Evolutionary conservation across 1,140 invertebrate genomes (phyloP), one percentile per base, ranked within the genome.

Genomic region (Gryllus bimaculatus): DNA sequence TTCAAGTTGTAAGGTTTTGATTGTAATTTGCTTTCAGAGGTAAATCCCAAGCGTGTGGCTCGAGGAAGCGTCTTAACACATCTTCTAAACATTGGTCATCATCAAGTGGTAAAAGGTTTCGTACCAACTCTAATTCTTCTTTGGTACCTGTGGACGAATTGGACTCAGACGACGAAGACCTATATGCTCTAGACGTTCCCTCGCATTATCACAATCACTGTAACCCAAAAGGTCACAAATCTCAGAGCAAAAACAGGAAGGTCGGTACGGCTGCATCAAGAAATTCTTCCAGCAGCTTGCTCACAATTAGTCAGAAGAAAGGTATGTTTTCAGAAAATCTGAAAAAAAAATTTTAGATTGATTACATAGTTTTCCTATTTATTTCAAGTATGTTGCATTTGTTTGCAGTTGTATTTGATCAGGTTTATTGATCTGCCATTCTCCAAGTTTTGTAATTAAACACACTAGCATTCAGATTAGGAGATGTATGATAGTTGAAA

Each of bases 1-100:
- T 66, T 66, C 54, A 3, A 13, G 18, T 66, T 13, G 10, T 13
- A 66, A 66, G 54, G 54, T 75, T 47, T 75, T 21, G 74, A 21
- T 13, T 66, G 54, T 13, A 66, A 66, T 75, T 75, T 75, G 10
- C 10, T 75, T 75, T 75, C 74, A 75, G 74, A 75, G 47, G 74
- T 75, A 75, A 75, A 47, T 13, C 8, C 12, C 20, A 47, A 26
- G 74, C 47, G 74, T 26, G 74, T 75, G 74, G 74, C 20, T 75
- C 74, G 20, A 21, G 47, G 12, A 75, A 75, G 47, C 74, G 74
- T 2, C 20, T 21, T 4, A 75, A 47, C 47, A 13, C 74, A 12
- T 75, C 74, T 47, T 10, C 74, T 47, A 47, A 75, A 66, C 54
- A 66, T 66, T 66, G 54, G 54, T 66, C 54, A 66, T 66, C 54